A percentile compares a stretch with the other conserved stretches of the same genome.
These are phyloP conservation scores for Notocelia uddmanniana DNA, from an alignment of 2,888 invertebrate genomes.

Conservation along the genomic window DNA sequence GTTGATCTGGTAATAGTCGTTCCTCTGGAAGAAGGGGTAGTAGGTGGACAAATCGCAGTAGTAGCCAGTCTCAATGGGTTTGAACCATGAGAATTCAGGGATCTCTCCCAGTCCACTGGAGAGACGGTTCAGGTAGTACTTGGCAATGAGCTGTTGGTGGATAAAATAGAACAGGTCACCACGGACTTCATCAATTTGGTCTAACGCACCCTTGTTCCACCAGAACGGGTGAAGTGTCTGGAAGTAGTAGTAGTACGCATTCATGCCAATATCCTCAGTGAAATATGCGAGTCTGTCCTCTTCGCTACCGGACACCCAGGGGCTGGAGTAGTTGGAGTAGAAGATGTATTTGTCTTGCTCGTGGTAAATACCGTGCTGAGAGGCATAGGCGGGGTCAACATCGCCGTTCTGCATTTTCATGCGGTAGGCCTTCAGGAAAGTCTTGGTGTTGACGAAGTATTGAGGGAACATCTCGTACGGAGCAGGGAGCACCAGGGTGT, in stretches of 20 bases:
- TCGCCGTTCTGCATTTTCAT: slow-evolving; percentile 74
- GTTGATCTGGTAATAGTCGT: slow-evolving; percentile 86
- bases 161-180: slow-evolving; percentile 88
- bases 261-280: slow-evolving; percentile 89
- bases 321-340: slow-evolving; percentile 86
- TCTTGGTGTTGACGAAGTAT: slow-evolving; percentile 87
- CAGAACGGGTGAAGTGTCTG: slow-evolving; percentile 88
- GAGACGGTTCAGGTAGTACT: slow-evolving; percentile 89
- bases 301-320: slow-evolving; percentile 78
- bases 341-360: slow-evolving; percentile 77
- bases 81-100: slow-evolving; percentile 84
- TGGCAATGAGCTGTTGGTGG: slow-evolving; percentile 88
- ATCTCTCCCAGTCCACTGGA: slow-evolving; percentile 87
- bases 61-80: slow-evolving; percentile 80
- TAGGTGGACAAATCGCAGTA: slow-evolving; percentile 58
- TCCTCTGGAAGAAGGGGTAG: slow-evolving; percentile 85
- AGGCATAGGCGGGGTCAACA: slow-evolving; percentile 62
- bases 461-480: slow-evolving; percentile 89
- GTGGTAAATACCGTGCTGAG: slow-evolving; percentile 70
- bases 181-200: slow-evolving; percentile 82
- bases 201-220: slow-evolving; percentile 83
- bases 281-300: slow-evolving; percentile 88
- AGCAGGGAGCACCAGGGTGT: slow-evolving; percentile 87
- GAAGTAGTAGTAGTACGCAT: slow-evolving; percentile 88
- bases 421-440: slow-evolving; percentile 75